Base-by-base conservation (phyloP, 35 echinoderm and acorn worm genomes). In the Strongylocentrotus purpuratus region DNA sequence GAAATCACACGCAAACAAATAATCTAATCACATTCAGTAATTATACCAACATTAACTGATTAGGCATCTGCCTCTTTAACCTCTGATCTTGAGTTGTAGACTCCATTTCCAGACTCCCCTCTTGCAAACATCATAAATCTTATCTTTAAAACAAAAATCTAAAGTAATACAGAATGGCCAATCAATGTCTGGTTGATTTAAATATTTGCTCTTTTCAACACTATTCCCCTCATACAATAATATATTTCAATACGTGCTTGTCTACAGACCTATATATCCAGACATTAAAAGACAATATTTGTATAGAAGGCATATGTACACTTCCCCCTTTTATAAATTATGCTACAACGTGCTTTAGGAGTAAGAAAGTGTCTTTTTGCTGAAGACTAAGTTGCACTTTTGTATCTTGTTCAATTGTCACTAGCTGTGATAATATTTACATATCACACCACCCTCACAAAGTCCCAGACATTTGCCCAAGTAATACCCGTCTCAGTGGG, bases 361-460 rank as follows among this genome's bases (percentile, higher is more conserved):
- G 25, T 18, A n/a, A 78, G 18, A 78, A 78, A 78, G 65, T 22
- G 65, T 78, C 65, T 78, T 22, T 28, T 28, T 78, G 65, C 28
- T n/a, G 25, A 5, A 78, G 65, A 78, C 22, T 78, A 78, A 78
- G 22, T 78, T 78, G 50, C 22, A n/a, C 22, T 78, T 78, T 78
- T 78, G 65, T 78, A 78, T 78, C 65, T 28, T 78, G 4, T 78
- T 78, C 65, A n/a, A 78, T 78, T 78, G 65, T 78, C 22, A 3
- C 65, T 78, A 28, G 65, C 65, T 78, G 65, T 78, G 65, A 78
- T n/a, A 78, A 78, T 78, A 78, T 78, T 78, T 78, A 78, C 65
- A 78, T 78, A 78, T 78, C 65, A 78, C 65, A 78, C 65, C 18
- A 25, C 1, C 65, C 18, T 25, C 65, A 25, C 22, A 55, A 78